Conservation (phyloP, 2,113 vertebrate species). For the Gallinago media region DNA sequence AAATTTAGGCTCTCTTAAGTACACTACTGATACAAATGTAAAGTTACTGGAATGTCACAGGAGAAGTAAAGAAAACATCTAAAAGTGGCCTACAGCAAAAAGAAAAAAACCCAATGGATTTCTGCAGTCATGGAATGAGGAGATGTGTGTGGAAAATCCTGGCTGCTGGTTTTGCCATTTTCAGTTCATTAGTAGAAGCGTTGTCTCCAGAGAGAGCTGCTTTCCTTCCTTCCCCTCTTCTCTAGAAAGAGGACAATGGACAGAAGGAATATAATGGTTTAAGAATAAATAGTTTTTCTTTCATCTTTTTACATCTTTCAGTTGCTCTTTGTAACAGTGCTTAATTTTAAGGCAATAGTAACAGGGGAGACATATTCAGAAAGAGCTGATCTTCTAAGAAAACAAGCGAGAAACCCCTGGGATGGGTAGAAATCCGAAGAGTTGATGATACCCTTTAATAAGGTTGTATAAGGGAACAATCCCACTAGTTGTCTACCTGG, state of each 20-base stretch:
- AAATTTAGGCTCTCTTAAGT: background rate
- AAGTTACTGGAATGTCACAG: background rate
- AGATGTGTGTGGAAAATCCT: background rate
- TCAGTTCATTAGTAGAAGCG: background rate
- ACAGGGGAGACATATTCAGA: background rate
- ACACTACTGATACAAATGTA: background rate
- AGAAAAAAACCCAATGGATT: background rate
- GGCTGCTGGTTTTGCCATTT: background rate
- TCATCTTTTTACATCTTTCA: background rate
- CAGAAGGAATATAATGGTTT: background rate
- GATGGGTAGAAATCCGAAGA: background rate
- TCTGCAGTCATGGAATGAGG: background rate
- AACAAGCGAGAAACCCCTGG: background rate
- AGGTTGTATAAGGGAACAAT: background rate
- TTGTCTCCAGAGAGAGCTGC: background rate
- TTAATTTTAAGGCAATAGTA: background rate
- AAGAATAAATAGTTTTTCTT: background rate
- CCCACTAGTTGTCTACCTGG: background rate
- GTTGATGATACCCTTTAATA: background rate
- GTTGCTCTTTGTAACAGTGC: background rate
- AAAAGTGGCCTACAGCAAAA: background rate
- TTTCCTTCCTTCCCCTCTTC: background rate
- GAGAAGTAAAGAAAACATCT: background rate
- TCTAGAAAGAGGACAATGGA: background rate
- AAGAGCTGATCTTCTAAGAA: background rate